Evolutionary conservation across 2,797 vertebrate genomes (phyloP), one percentile per base, ranked within the genome.

Genomic region (Pogoniulus pusillus): DNA sequence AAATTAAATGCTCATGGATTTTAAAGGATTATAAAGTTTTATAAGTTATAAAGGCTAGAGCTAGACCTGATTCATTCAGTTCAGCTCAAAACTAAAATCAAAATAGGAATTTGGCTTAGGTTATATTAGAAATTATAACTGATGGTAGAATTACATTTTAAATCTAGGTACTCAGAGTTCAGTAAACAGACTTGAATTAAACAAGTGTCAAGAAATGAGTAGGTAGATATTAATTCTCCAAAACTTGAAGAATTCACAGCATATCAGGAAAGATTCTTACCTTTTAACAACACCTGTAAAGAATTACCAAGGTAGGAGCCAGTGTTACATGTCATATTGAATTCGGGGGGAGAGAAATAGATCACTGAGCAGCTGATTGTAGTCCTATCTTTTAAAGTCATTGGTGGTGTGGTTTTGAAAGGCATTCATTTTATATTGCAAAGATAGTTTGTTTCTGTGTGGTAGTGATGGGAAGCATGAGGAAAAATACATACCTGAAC

Each of bases 11-110:
- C 26, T 41, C 59, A 73, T 66, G 55, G 76, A 60, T 75, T 93
- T 95, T 90, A 95, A 87, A 93, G 59, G 35, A 57, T 77, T 43
- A 26, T 92, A 85, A 87, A 82, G 17, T 82, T 89, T 94, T 93
- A 94, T 81, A 82, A 64, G n/a, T 53, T 87, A 72, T 54, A 83
- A 89, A 88, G 83, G 14, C 15, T 89, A 82, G 47, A 91, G 27
- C 35, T 83, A 39, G 16, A 51, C 69, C 54, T 80, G 68, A 89
- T 57, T n/a, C 89, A 54, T 86, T 91, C 65, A 76, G 34, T 45
- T 76, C 57, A 79, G 59, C 43, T 91, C 69, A 90, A 72, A 94
- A 74, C 26, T 87, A 66, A 90, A 79, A 92, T 74, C 9, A 49
- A 80, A 85, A 80, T 37, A 82, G 45, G 59, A 72, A 62, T 91